A percentile compares a stretch with the other conserved stretches of the same genome.
Conservation (phyloP, 2,888 invertebrate species). For the Leptura quadrifasciata region DNA sequence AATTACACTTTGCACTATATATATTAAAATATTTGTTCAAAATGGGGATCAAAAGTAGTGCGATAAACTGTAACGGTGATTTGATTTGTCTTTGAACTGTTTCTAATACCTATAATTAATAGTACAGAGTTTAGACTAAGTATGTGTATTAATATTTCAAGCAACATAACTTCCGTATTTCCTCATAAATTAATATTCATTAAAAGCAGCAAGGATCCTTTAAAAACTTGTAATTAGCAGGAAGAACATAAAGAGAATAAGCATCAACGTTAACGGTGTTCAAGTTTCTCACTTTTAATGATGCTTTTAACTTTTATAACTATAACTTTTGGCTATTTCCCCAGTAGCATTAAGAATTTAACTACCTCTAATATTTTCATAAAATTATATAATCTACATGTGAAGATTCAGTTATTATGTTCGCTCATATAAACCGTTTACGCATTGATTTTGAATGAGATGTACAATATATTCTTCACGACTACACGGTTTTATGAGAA, state of each 20-base stretch:
- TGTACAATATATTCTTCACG: too few species aligned
- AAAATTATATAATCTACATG: neutral
- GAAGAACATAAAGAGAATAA: conserved; percentile 16
- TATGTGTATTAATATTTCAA: neutral
- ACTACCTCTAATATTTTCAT: neutral
- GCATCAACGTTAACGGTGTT: conserved; percentile 11
- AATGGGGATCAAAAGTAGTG: too few species aligned
- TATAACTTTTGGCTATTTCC: conserved; percentile 5
- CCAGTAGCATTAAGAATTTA: conserved; percentile 3
- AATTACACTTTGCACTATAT: too few species aligned
- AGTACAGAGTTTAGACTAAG: too few species aligned
- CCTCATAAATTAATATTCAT: conserved; percentile 5
- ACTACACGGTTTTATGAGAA: too few species aligned
- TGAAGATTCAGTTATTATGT: neutral
- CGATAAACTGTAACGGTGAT: too few species aligned
- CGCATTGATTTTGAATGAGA: neutral
- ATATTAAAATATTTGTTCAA: too few species aligned
- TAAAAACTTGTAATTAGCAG: conserved; percentile 20
- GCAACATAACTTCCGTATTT: neutral
- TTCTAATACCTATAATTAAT: too few species aligned
- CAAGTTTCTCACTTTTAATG: conserved; percentile 28
- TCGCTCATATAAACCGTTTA: neutral
- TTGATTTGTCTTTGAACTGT: too few species aligned
- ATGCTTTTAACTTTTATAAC: conserved; percentile 18
- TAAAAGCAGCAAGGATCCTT: conserved; percentile 3